Percentiles rank a stretch among this genome's conserved stretches.
phyloP scores from a whole-genome alignment of 1,140 invertebrate genomes.

The Chironomus tepperi region DNA sequence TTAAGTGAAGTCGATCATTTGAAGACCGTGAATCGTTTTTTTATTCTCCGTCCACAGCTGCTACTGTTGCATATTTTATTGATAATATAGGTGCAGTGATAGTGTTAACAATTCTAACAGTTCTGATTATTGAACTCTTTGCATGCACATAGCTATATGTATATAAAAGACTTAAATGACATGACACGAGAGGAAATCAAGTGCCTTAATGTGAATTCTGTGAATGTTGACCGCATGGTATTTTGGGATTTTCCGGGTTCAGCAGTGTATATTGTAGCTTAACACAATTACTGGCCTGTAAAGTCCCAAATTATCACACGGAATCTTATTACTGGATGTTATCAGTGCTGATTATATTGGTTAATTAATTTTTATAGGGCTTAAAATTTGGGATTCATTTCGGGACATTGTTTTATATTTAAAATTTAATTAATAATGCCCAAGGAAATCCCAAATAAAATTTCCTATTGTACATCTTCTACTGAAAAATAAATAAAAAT shows the following conservation, averaged over 20 bases:
- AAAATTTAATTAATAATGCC: not conserved
- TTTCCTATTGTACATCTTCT: not conserved
- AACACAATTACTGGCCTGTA: conserved; percentile 5
- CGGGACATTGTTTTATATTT: not conserved
- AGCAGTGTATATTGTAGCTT: not conserved
- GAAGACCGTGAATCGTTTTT: no score
- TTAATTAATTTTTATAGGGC: not conserved
- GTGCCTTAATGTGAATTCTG: not conserved
- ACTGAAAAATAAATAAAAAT: not conserved
- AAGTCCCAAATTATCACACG: not conserved
- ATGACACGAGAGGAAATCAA: no score
- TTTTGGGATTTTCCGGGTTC: conserved; percentile 21
- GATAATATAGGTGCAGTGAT: no score
- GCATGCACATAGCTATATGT: no score
- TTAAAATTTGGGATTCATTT: conserved; percentile 14
- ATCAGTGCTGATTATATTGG: not conserved
- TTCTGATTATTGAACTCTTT: no score
- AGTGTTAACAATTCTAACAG: no score
- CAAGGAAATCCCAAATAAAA: conserved; percentile 20
- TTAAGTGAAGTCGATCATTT: conserved; percentile 3
- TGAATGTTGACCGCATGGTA: not conserved
- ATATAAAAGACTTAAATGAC: no score
- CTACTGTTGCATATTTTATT: no score
- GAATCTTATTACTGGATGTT: not conserved
- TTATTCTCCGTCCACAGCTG: no score